Evolutionary conservation across 2,113 vertebrate genomes (phyloP).

Genomic region (Tragelaphus buxtoni): DNA sequence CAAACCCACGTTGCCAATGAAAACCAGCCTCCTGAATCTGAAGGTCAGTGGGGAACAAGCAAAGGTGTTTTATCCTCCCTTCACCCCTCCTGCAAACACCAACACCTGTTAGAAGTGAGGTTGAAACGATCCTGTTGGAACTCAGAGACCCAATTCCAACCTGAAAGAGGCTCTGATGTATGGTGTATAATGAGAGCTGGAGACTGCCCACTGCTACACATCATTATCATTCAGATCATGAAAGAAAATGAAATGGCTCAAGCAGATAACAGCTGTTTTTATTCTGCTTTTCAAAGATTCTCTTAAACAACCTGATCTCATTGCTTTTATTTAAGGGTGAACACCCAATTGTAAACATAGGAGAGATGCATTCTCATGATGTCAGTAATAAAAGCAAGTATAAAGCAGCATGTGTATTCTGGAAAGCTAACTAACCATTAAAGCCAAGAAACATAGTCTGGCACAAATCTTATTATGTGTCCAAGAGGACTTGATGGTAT

Average conservation of each 20-base stretch:
- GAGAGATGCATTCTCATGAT: conserved; percentile 81
- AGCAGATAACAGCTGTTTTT: conserved; percentile 83
- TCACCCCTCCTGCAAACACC: conserved; percentile 56
- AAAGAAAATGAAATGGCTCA: conserved; percentile 71
- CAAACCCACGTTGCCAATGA: conserved; percentile 57
- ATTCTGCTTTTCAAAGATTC: conserved; percentile 77
- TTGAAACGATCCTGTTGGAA: conserved; percentile 62
- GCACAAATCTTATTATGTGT: conserved; percentile 79
- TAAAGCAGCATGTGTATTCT: conserved; percentile 81
- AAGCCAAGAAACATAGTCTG: conserved; percentile 85
- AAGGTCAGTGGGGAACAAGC: conserved; percentile 56
- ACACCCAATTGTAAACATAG: conserved; percentile 80
- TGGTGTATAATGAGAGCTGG: conserved; percentile 51
- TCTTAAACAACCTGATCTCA: conserved; percentile 74
- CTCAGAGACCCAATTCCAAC: conserved; percentile 52
- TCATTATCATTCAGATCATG: conserved; percentile 77
- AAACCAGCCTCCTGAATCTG: conserved; percentile 54
- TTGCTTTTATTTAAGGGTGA: conserved; percentile 79
- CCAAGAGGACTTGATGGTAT: conserved; percentile 77
- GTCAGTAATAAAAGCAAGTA: conserved; percentile 82
- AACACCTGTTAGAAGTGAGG: conserved; percentile 68
- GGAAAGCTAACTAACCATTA: conserved; percentile 77
- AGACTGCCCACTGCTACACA: conserved; percentile 74
- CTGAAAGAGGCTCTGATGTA: conserved; percentile 69
- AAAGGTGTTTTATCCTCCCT: conserved; percentile 54